Conservation (phyloP, 2,888 invertebrate genomes). For the Diadegma fenestrale region DNA sequence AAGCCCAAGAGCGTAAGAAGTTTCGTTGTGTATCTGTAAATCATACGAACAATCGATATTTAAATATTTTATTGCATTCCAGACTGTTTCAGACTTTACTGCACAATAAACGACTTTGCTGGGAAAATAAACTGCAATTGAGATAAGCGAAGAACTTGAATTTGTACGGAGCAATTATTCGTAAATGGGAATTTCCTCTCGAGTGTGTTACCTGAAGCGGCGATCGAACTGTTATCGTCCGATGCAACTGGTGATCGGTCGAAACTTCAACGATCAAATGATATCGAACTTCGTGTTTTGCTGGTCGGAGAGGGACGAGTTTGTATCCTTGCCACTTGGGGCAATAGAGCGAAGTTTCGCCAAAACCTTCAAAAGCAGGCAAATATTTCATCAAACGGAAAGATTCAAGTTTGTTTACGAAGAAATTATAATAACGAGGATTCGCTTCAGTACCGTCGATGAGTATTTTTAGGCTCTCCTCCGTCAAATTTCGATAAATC, state of each 20-base stretch:
- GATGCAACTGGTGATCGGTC: slow-evolving; percentile 86
- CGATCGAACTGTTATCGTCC: slow-evolving; percentile 89
- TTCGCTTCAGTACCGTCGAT: slow-evolving; percentile 85
- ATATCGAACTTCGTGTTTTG: slow-evolving; percentile 88
- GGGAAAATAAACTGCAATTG: neutral
- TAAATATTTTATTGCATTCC: neutral
- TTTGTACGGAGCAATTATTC: neutral
- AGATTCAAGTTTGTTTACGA: neutral
- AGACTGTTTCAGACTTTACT: neutral
- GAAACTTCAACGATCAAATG: slow-evolving; percentile 89
- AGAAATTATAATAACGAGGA: neutral
- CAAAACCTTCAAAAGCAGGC: slow-evolving; percentile 84
- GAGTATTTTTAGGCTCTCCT: slow-evolving; percentile 88
- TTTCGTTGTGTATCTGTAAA: slow-evolving; percentile 90
- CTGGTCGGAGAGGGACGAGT: slow-evolving; percentile 88
- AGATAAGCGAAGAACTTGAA: neutral
- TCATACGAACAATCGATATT: slow-evolving; percentile 11
- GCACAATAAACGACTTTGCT: neutral
- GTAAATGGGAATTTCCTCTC: neutral
- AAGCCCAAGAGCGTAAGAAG: slow-evolving; percentile 91
- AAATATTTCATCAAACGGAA: slow-evolving; percentile 1
- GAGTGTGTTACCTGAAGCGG: slow-evolving; percentile 89
- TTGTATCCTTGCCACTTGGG: slow-evolving; percentile 88
- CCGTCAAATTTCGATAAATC: slow-evolving; percentile 88
- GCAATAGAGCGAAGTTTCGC: slow-evolving; percentile 88